These are phyloP conservation scores for Aurelia sp. DNA, from an alignment of 30 jellyfish, hydroid and myxozoan species.

Conservation along the genomic window DNA sequence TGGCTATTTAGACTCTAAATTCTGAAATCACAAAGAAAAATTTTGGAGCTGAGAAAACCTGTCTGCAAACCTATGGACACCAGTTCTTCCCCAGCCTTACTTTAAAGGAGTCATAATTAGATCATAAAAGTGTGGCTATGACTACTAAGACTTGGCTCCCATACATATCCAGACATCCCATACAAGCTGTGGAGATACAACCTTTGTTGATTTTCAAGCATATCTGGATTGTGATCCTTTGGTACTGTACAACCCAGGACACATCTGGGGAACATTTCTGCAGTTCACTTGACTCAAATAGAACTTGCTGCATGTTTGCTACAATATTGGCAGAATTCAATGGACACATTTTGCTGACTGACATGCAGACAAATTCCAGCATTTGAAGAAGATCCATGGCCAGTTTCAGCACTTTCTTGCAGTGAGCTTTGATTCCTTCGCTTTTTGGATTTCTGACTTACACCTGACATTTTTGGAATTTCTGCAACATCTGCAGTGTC, in stretches of 20 bases:
- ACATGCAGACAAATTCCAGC: slow-evolving; percentile 90
- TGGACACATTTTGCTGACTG: slow-evolving; percentile 62
- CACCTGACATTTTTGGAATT: background rate
- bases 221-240: no score
- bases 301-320: slow-evolving; percentile 33
- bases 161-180: no score
- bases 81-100: background rate
- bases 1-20: no score
- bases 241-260: no score
- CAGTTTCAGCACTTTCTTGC: background rate
- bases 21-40: background rate
- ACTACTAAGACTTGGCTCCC: no score
- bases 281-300: background rate
- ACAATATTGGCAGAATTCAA: slow-evolving; percentile 80
- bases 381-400: background rate
- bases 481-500: background rate
- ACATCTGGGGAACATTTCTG: background rate
- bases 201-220: slow-evolving; percentile 9
- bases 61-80: background rate
- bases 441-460: no score
- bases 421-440: no score
- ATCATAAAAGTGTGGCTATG: no score
- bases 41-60: background rate
- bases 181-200: slow-evolving; percentile 25
- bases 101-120: background rate